Percentiles rank a stretch among this genome's conserved stretches.
These are phyloP conservation scores for Salvelinus namaycush DNA, from an alignment of 2,113 vertebrate genomes.

Conservation along the genomic window DNA sequence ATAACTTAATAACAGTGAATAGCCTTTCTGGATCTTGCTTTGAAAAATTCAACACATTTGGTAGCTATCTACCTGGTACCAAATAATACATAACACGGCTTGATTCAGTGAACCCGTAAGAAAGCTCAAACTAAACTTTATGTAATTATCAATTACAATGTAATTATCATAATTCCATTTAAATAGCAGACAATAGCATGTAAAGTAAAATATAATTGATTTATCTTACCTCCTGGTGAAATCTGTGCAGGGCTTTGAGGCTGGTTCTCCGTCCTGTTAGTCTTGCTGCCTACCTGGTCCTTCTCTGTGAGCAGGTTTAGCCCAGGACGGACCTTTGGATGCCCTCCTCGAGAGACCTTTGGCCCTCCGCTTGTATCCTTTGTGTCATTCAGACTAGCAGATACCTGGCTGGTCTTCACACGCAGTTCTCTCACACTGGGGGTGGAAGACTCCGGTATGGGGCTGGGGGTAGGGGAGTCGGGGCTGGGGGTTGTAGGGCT, in stretches of 20 bases:
- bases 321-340: not conserved
- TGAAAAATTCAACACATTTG: too few relatives aligned
- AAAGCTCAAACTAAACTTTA: not conserved
- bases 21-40: too few relatives aligned
- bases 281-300: slow-evolving; percentile 5
- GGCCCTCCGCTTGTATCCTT: slow-evolving; percentile 25
- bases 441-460: slow-evolving; percentile 36
- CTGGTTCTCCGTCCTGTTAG: too few relatives aligned
- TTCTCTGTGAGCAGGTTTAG: slow-evolving; percentile 13
- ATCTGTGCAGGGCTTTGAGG: slow-evolving; percentile 4
- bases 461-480: slow-evolving; percentile 5
- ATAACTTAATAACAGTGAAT: too few relatives aligned
- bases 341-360: slow-evolving; percentile 1
- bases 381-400: slow-evolving; percentile 55
- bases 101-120: too few relatives aligned
- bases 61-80: too few relatives aligned
- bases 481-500: slow-evolving; percentile 15
- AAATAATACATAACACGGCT: too few relatives aligned
- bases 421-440: slow-evolving; percentile 60
- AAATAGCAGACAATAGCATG: not conserved
- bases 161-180: not conserved
- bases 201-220: not conserved
- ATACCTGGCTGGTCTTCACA: slow-evolving; percentile 69
- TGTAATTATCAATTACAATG: not conserved
- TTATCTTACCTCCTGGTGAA: slow-evolving; percentile 53